These are phyloP conservation scores for Poliocrania exsul DNA, from an alignment of 2,797 vertebrate species.

Conservation along the genomic window DNA sequence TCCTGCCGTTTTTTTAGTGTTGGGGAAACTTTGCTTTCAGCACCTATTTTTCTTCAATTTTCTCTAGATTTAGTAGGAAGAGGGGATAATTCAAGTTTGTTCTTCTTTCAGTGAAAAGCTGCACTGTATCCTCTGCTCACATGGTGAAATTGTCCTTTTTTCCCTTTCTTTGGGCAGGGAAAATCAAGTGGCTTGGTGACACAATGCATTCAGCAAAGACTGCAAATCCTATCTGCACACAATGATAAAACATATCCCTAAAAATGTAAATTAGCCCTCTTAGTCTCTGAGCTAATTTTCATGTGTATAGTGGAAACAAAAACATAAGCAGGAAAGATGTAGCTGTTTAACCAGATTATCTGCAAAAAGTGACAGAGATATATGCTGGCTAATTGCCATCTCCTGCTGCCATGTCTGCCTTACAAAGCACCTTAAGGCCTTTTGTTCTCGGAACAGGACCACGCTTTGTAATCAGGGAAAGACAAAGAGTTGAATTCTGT, in stretches of 20 bases:
- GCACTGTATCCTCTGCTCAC: not conserved
- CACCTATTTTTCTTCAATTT: not conserved
- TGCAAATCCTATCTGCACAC: constrained; percentile 60
- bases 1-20: not conserved
- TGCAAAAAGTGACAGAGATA: constrained; percentile 42
- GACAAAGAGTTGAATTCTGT: constrained; percentile 1
- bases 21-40: not conserved
- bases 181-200: not conserved
- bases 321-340: constrained; percentile 39
- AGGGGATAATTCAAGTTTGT: not conserved
- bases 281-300: constrained; percentile 63
- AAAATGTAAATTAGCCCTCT: constrained; percentile 57
- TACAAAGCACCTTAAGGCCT: not conserved
- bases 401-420: constrained; percentile 7
- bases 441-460: not conserved
- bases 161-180: not conserved
- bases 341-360: constrained; percentile 69
- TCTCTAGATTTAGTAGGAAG: not conserved
- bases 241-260: constrained; percentile 58
- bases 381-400: constrained; percentile 50
- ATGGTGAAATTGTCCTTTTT: not conserved
- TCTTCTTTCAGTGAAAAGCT: not conserved
- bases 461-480: not conserved
- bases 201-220: not conserved
- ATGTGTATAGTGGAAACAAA: constrained; percentile 57